phyloP scores from a whole-genome alignment of 2,888 invertebrate genomes.

The Campopleginae sp. region DNA sequence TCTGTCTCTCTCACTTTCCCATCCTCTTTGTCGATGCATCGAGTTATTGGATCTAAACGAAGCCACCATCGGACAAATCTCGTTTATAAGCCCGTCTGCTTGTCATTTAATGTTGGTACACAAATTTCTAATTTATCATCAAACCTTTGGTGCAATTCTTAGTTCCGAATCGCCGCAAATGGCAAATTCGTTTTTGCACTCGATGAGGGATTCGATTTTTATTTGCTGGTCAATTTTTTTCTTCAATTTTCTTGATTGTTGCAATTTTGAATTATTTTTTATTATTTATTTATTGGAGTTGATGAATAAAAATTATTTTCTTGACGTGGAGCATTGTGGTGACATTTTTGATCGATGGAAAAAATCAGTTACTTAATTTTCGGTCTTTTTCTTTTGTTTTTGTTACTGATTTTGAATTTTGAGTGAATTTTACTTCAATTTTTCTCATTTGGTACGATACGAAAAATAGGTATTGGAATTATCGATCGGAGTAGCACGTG shows the following conservation, averaged over 20 bases:
- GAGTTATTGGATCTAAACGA: slow-evolving; percentile 62
- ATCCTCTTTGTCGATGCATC: slow-evolving; percentile 62
- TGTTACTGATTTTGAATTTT: background rate
- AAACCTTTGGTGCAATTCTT: background rate
- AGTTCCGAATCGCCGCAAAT: background rate
- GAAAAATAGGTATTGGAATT: slow-evolving; percentile 17
- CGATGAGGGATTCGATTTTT: background rate
- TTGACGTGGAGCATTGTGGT: background rate
- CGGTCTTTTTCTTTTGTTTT: background rate
- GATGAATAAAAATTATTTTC: background rate
- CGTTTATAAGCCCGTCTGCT: slow-evolving; percentile 33
- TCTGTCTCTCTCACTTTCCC: slow-evolving; percentile 29
- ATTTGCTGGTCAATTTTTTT: background rate
- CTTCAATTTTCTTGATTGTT: background rate
- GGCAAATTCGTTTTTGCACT: background rate
- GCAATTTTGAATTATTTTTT: background rate
- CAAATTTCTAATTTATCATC: slow-evolving; percentile 38
- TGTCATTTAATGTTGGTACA: slow-evolving; percentile 39
- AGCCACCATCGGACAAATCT: slow-evolving; percentile 49
- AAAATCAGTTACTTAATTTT: background rate
- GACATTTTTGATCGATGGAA: background rate
- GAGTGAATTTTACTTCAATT: background rate
- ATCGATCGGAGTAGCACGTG: slow-evolving; percentile 60
- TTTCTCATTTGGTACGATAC: background rate
- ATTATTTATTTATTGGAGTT: background rate